A percentile compares a stretch with the other conserved stretches of the same genome.
Evolutionary conservation across 2,888 invertebrate genomes (phyloP).

Genomic region (Drosophila nr. fundita): DNA sequence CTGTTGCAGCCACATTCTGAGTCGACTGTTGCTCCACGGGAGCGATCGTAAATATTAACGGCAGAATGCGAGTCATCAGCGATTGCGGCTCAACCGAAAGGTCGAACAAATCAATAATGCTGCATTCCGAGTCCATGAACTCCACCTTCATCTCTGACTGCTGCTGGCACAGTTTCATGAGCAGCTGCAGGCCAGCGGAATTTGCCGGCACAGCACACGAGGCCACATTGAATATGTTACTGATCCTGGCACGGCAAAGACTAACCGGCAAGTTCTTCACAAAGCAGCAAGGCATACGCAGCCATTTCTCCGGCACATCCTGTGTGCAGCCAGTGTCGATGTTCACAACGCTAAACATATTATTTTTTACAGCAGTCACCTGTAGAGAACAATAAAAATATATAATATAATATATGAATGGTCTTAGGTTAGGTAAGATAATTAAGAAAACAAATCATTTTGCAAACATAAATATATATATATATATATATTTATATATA

Average conservation of each 20-base stretch:
- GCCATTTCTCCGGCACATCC: neutral
- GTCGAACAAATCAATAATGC: constrained; percentile 41
- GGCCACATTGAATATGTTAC: constrained; percentile 43
- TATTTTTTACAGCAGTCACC: constrained; percentile 14
- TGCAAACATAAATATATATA: neutral
- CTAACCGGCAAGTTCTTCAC: constrained; percentile 52
- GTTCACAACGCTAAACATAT: constrained; percentile 43
- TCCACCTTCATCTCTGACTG: constrained; percentile 21
- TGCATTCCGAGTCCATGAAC: constrained; percentile 3
- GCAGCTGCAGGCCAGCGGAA: constrained; percentile 17
- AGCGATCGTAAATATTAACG: constrained; percentile 37
- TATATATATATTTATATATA: neutral
- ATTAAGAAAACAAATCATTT: neutral
- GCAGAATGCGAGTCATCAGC: constrained; percentile 40
- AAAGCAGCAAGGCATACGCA: constrained; percentile 58
- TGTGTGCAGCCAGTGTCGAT: constrained; percentile 49
- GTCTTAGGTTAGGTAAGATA: neutral
- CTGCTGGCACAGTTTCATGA: constrained; percentile 12
- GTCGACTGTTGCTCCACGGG: constrained; percentile 6
- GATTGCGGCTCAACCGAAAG: constrained; percentile 11
- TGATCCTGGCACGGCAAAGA: constrained; percentile 33
- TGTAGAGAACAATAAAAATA: neutral
- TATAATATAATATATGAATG: neutral
- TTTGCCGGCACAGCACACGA: constrained; percentile 28
- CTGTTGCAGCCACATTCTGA: neutral